phyloP scores from a whole-genome alignment of 2,797 vertebrate genomes.

The Argya squamiceps region DNA sequence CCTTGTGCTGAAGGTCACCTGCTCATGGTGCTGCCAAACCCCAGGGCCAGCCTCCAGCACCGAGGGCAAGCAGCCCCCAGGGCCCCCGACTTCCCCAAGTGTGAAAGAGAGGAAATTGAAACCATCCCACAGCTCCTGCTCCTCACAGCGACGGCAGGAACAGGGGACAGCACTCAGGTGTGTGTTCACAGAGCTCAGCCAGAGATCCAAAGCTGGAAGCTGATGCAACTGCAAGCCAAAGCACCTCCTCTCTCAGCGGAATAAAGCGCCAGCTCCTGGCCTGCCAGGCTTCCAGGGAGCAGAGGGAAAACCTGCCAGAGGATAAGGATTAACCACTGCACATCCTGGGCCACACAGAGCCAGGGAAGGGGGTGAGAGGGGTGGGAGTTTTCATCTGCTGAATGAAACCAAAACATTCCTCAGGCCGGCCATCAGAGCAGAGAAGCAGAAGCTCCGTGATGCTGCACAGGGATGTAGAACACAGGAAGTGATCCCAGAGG shows the following conservation, averaged over 20 bases:
- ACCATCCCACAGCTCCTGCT: not conserved
- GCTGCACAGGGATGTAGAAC: not conserved
- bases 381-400: not conserved
- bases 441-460: not conserved
- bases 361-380: not conserved
- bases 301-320: not conserved
- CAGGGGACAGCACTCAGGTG: not conserved
- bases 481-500: not conserved
- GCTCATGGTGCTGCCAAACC: not conserved
- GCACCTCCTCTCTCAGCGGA: constrained; percentile 13
- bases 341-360: not conserved
- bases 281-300: not conserved
- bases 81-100: not conserved
- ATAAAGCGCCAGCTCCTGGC: not conserved
- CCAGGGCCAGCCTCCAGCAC: not conserved
- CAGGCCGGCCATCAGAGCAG: not conserved
- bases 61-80: not conserved
- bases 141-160: not conserved
- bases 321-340: not conserved
- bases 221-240: constrained; percentile 35
- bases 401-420: not conserved
- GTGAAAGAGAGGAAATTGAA: not conserved
- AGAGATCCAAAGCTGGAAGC: not conserved
- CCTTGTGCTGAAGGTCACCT: constrained; percentile 40
- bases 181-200: not conserved